Percentiles rank a stretch among this genome's conserved stretches.
phyloP scores from a whole-genome alignment of 1,140 invertebrate genomes.

The Bombyx mandarina region DNA sequence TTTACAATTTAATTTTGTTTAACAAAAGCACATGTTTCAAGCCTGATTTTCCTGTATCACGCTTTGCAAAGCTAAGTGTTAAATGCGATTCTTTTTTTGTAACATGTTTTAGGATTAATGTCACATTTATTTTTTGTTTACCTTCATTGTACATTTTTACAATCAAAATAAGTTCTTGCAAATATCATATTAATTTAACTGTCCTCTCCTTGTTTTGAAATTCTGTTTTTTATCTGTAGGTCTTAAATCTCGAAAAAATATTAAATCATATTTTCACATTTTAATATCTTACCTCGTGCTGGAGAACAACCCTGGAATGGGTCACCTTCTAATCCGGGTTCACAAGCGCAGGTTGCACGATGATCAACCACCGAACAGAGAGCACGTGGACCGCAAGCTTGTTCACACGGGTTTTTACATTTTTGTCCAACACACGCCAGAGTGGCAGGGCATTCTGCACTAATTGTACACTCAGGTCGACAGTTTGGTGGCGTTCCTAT shows the following conservation, averaged over 20 bases:
- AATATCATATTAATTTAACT: constrained; percentile 1
- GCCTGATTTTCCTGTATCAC: constrained; percentile 50
- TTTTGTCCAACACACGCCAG: constrained; percentile 87
- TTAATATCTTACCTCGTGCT: constrained; percentile 41
- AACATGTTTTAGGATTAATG: not conserved
- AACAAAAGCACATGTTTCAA: constrained; percentile 47
- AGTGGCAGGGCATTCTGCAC: constrained; percentile 86
- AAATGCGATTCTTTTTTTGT: constrained; percentile 30
- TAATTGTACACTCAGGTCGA: constrained; percentile 86
- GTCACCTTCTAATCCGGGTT: constrained; percentile 79
- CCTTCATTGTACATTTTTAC: not conserved
- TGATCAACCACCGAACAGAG: constrained; percentile 79
- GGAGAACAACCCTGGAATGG: constrained; percentile 78
- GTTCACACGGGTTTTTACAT: constrained; percentile 81
- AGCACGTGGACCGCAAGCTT: constrained; percentile 77
- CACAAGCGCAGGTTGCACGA: constrained; percentile 79
- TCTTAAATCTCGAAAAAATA: not conserved
- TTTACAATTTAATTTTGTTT: constrained; percentile 24
- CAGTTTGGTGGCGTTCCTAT: constrained; percentile 84
- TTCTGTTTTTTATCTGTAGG: not conserved
- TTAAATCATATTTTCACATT: not conserved
- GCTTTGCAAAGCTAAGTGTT: constrained; percentile 62
- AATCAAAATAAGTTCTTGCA: not conserved
- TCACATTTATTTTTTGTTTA: constrained; percentile 1
- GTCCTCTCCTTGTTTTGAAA: not conserved